phyloP scores from a whole-genome alignment of 2,797 vertebrate genomes.

The Myripristis murdjan region DNA sequence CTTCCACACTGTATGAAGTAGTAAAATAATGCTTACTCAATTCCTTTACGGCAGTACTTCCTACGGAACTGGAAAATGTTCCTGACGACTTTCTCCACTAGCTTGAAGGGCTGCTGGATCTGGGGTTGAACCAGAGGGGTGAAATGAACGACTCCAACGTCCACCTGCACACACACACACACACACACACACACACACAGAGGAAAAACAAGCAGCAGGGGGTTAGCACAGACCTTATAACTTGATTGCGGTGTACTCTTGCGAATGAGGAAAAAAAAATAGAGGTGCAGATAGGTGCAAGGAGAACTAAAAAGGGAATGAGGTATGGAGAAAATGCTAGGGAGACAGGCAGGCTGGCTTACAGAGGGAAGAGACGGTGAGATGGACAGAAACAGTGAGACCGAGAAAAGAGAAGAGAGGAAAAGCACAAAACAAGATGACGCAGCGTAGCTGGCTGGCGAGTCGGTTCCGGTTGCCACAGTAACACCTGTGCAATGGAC shows the following conservation, averaged over 20 bases:
- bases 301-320: conserved; percentile 32
- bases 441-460: conserved; percentile 78
- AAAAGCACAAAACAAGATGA: conserved; percentile 73
- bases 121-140: conserved; percentile 90
- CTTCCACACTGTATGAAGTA: conserved; percentile 11
- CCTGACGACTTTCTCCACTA: conserved; percentile 94
- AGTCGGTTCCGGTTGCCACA: conserved; percentile 86
- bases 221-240: conserved; percentile 29
- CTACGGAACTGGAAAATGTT: conserved; percentile 94
- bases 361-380: conserved; percentile 40
- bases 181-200: conserved; percentile 26
- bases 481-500: conserved; percentile 87
- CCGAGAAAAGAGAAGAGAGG: conserved; percentile 61
- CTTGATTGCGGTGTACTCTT: conserved; percentile 10
- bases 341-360: conserved; percentile 49
- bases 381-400: conserved; percentile 32
- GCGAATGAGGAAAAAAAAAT: conserved; percentile 4
- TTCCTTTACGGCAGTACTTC: conserved; percentile 92
- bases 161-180: conserved; percentile 64
- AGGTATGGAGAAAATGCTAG: conserved; percentile 15
- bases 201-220: conserved; percentile 33
- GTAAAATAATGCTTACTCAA: conserved; percentile 86
- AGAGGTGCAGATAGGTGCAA: conserved; percentile 1
- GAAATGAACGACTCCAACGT: conserved; percentile 94
- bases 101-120: conserved; percentile 94